These are phyloP conservation scores for Crioceris asparagi DNA, from an alignment of 2,888 invertebrate species.

Conservation along the genomic window DNA sequence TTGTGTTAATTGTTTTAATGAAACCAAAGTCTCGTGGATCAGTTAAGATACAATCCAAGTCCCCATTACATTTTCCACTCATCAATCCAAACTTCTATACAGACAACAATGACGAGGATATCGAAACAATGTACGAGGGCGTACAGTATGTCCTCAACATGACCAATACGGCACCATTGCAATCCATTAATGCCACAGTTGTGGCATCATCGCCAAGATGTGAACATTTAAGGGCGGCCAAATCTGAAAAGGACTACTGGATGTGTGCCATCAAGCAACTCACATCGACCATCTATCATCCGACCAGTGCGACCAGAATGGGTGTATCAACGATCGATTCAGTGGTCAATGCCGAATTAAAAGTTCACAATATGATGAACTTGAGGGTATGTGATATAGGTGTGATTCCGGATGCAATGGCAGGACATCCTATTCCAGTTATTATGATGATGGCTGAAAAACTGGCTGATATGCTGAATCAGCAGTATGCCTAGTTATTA, in stretches of 20 bases:
- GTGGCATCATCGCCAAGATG: conserved; percentile 22
- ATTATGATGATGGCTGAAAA: conserved; percentile 47
- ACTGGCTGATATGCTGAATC: conserved; percentile 33
- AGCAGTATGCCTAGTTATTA: no score
- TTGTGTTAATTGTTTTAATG: conserved; percentile 17
- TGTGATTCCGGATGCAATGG: conserved; percentile 42
- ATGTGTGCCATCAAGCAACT: conserved; percentile 38
- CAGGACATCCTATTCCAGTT: conserved; percentile 43
- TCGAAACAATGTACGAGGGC: conserved; percentile 53
- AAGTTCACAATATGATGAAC: conserved; percentile 40
- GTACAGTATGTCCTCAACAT: conserved; percentile 35
- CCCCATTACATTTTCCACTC: conserved; percentile 26
- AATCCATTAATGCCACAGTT: conserved; percentile 44
- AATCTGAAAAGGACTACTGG: conserved; percentile 36
- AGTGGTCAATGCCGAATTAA: conserved; percentile 44
- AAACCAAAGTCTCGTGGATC: conserved; percentile 26
- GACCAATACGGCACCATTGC: conserved; percentile 45
- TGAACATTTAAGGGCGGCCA: conserved; percentile 40
- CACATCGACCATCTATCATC: conserved; percentile 39
- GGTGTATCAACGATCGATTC: conserved; percentile 39
- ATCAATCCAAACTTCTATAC: conserved; percentile 24
- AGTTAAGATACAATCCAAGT: conserved; percentile 23
- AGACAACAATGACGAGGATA: conserved; percentile 37
- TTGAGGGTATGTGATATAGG: conserved; percentile 45
- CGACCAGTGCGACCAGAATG: conserved; percentile 45